Base-by-base conservation (phyloP, 2,113 vertebrate genomes). In the Speoplatyrhinus poulsoni region DNA sequence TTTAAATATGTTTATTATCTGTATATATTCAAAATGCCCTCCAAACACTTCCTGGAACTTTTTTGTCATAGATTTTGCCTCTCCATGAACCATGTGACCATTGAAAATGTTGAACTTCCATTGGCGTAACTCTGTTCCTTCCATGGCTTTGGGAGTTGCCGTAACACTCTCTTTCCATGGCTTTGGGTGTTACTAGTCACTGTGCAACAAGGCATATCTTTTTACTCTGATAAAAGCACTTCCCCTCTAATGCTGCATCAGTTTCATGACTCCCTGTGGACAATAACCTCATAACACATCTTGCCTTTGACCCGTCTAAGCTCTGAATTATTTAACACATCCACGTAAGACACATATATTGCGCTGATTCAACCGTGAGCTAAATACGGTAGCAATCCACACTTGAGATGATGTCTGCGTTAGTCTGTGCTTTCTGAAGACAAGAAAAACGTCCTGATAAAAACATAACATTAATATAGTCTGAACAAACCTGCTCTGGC, bases 251-350 rank as follows among this genome's bases (percentile, higher is more conserved):
- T 12, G 59, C 75, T 71, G 79, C 67, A 46, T 81, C 77, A 57
- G 77, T 87, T 84, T 75, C 65, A 63, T 9, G 0, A 73, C 70
- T 87, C 85, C 77, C 80, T 26, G 69, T 72, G 71, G 81, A 88
- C 80, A 58, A 72, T 47, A 58, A 33, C 76, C 56, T 79, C 72
- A 76, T 70, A 75, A 88, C 83, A 68, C 61, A 66, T 72, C 73
- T 75, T 16, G 69, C 63, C 74, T 70, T 58, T 33, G 77, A 85
- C 78, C 79, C 41, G 10, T 58, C 70, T 76, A 65, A 46, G 70
- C 56, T 69, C 64, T 90, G 80, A 87, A 88, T 88, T 85, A 87
- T 87, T 86, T 75, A 90, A 87, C 58, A 4, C 70, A 59, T 60
- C 65, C 65, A 46, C 63, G 75, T 80, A 67, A 72, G 87, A 94